Evolutionary conservation across 2,888 invertebrate genomes (phyloP), one percentile per base, ranked within the genome.

Genomic region (Chloromyia formosa): DNA sequence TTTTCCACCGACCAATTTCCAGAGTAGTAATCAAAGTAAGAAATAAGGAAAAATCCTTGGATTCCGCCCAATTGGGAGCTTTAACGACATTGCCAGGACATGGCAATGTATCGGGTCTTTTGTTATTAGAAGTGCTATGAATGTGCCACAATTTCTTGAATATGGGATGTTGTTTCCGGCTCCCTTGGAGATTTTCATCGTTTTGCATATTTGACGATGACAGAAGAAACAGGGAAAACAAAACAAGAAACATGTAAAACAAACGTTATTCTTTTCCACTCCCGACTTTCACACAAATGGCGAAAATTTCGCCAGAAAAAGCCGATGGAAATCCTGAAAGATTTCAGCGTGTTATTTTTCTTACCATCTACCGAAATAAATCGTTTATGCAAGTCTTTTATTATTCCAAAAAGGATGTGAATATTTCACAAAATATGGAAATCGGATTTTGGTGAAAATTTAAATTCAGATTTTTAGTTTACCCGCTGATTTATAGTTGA

Each of bases 81-180:
- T 2, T 4, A 35, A 35, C 27, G 27, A 35, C 27, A 62, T 18
- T 40, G 1, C 35, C 5, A 0, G 18, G 42, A 62, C 18, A 62
- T 62, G 40, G 42, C 62, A 62, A 18, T 18, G 10, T 40, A 42
- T 18, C 42, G 2, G 22, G 35, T 35, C 5, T 27, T 4, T 27
- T 16, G 35, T 61, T 58, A 60, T 35, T 27, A 5, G 14, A 61
- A 35, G 35, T 35, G 14, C 35, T 40, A 42, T 27, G 42, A 62
- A 62, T 62, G 20, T 20, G 42, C 62, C 62, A 42, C 62, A 62
- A 62, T 62, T 16, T 62, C 1, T 40, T 40, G 42, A 62, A 62
- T 40, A 62, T 62, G 62, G 40, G 40, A 62, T 40, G 35, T 22
- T 22, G 22, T 27, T 62, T 62, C 62, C 42, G 62, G n/a, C 10